A percentile compares a stretch with the other conserved stretches of the same genome.
These are phyloP conservation scores for Aspidoscelis tigris DNA, from an alignment of 2,113 vertebrate species.

Conservation along the genomic window DNA sequence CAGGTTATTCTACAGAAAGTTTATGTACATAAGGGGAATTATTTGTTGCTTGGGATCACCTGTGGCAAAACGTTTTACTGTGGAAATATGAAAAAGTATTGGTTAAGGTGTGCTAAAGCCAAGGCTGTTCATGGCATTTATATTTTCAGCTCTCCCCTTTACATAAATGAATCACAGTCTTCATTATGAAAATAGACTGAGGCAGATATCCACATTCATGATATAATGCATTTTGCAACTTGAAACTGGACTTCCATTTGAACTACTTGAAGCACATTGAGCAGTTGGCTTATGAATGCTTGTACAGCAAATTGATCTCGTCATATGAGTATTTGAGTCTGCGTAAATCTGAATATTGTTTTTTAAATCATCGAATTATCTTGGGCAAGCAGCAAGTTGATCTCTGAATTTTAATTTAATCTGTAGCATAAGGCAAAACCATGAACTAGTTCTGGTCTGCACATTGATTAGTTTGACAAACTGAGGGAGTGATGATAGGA, in stretches of 20 bases:
- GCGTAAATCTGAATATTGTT: not conserved
- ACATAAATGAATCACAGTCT: not conserved
- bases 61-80: not conserved
- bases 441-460: not conserved
- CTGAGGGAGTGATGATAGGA: conserved; percentile 6
- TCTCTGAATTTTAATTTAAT: not conserved
- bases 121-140: not conserved
- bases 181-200: not conserved
- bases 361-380: not conserved
- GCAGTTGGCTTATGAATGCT: not conserved
- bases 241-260: not conserved
- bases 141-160: not conserved
- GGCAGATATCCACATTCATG: not conserved
- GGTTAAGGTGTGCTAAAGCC: no score
- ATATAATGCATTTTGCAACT: not conserved
- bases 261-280: not conserved
- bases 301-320: not conserved
- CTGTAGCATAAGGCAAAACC: not conserved
- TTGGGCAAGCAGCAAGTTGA: not conserved
- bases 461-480: not conserved
- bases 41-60: not conserved
- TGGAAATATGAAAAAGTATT: not conserved
- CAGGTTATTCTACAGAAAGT: not conserved
- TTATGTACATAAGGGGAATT: not conserved
- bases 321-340: not conserved